phyloP scores from a whole-genome alignment of 2,888 invertebrate genomes.

The Pyrgus malvae region DNA sequence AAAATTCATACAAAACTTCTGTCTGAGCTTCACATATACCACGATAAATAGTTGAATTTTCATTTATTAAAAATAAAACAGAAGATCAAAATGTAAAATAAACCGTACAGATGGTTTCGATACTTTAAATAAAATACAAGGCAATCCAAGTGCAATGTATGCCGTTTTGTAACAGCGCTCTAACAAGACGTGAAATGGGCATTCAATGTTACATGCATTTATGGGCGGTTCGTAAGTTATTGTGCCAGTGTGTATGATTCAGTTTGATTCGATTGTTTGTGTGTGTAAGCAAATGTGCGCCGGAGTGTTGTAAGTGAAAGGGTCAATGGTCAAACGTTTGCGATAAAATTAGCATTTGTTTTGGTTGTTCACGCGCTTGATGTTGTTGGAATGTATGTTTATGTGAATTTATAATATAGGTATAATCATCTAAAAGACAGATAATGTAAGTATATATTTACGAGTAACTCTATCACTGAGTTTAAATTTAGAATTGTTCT shows the following conservation, averaged over 20 bases:
- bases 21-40: no score
- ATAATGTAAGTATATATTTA: no score
- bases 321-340: conserved; percentile 6
- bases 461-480: no score
- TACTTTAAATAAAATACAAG: not conserved
- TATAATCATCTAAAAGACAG: no score
- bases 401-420: not conserved
- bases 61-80: no score
- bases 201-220: conserved; percentile 13
- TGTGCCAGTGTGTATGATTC: conserved; percentile 9
- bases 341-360: conserved; percentile 13
- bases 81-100: not conserved
- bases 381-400: not conserved
- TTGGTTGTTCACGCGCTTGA: not conserved
- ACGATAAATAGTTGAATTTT: no score
- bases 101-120: not conserved
- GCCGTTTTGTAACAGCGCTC: conserved; percentile 9
- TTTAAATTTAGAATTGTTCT: no score
- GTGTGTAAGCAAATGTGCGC: not conserved
- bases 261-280: no score
- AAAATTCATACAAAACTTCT: no score
- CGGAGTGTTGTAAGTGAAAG: not conserved
- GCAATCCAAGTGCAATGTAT: not conserved
- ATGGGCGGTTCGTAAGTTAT: not conserved
- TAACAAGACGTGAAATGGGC: conserved; percentile 19